Evolutionary conservation across 2,113 vertebrate genomes (phyloP).

Genomic region (Platichthys flesus): DNA sequence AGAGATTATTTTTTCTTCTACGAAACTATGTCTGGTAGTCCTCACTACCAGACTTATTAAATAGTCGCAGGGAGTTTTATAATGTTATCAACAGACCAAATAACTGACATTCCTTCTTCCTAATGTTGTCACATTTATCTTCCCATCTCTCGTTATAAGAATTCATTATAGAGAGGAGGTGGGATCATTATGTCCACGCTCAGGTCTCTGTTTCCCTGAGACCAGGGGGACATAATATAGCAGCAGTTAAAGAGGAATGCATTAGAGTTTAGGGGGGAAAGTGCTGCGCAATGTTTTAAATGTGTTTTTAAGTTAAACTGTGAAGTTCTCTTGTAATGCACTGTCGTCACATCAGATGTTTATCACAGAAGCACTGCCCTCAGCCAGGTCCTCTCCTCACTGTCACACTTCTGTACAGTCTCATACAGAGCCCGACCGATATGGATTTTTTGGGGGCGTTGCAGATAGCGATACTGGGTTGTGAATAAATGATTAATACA

Average conservation of each 20-base stretch:
- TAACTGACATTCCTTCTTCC: slow-evolving; percentile 72
- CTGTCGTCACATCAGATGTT: slow-evolving; percentile 58
- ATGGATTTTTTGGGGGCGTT: background rate
- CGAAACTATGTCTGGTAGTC: slow-evolving; percentile 26
- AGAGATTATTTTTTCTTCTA: background rate
- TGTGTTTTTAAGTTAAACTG: slow-evolving; percentile 55
- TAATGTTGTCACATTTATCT: slow-evolving; percentile 52
- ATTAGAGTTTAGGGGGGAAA: background rate
- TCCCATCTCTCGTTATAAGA: slow-evolving; percentile 26
- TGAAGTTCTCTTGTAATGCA: slow-evolving; percentile 69
- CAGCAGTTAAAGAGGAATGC: background rate
- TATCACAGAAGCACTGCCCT: slow-evolving; percentile 43
- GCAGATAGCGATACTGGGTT: background rate
- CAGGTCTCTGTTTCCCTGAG: slow-evolving; percentile 1
- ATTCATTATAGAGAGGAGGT: slow-evolving; percentile 31
- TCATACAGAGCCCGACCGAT: background rate
- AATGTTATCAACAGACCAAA: slow-evolving; percentile 74
- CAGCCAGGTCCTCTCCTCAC: background rate
- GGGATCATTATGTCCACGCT: slow-evolving; percentile 10
- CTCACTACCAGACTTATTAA: slow-evolving; percentile 59
- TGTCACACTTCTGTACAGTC: slow-evolving; percentile 11
- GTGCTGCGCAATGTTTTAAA: slow-evolving; percentile 9
- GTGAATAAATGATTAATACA: background rate
- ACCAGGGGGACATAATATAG: background rate
- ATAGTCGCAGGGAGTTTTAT: slow-evolving; percentile 56